A percentile compares a stretch with the other conserved stretches of the same genome.
phyloP scores from a whole-genome alignment of 2,888 invertebrate genomes.

The Carabus problematicus region DNA sequence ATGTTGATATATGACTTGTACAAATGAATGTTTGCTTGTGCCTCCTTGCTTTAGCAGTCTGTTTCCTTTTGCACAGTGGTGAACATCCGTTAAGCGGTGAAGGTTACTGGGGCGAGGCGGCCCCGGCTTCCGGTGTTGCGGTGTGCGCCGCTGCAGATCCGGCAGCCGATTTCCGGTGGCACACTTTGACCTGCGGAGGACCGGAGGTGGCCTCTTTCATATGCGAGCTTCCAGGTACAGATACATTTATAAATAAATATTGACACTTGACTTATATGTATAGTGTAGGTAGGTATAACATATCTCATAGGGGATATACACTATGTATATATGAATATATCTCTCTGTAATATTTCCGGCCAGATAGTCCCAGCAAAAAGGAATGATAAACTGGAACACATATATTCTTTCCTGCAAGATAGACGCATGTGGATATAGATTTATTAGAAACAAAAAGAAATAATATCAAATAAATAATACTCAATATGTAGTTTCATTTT shows the following conservation, averaged over 20 bases:
- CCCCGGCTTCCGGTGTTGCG: constrained; percentile 67
- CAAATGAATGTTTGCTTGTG: background rate
- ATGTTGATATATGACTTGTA: background rate
- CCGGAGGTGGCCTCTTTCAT: constrained; percentile 80
- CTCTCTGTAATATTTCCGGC: too few relatives aligned
- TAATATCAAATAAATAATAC: too few relatives aligned
- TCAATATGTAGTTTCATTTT: too few relatives aligned
- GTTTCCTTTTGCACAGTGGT: constrained; percentile 58
- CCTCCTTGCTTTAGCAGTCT: too few relatives aligned
- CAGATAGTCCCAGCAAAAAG: too few relatives aligned
- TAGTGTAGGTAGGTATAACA: background rate
- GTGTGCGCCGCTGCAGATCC: constrained; percentile 80
- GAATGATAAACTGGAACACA: too few relatives aligned
- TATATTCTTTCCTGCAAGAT: too few relatives aligned
- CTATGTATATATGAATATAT: too few relatives aligned
- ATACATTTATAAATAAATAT: too few relatives aligned
- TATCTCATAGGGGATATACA: background rate
- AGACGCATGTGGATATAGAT: too few relatives aligned
- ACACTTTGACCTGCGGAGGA: constrained; percentile 76
- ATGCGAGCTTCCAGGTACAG: constrained; percentile 77
- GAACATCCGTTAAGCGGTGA: constrained; percentile 67
- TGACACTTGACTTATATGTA: background rate
- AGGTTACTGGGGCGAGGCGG: constrained; percentile 76
- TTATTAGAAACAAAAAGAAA: too few relatives aligned
- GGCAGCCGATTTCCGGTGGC: constrained; percentile 79